Evolutionary conservation across 2,888 invertebrate genomes (phyloP), one percentile per base, ranked within the genome.

Genomic region (Lycaena phlaeas): DNA sequence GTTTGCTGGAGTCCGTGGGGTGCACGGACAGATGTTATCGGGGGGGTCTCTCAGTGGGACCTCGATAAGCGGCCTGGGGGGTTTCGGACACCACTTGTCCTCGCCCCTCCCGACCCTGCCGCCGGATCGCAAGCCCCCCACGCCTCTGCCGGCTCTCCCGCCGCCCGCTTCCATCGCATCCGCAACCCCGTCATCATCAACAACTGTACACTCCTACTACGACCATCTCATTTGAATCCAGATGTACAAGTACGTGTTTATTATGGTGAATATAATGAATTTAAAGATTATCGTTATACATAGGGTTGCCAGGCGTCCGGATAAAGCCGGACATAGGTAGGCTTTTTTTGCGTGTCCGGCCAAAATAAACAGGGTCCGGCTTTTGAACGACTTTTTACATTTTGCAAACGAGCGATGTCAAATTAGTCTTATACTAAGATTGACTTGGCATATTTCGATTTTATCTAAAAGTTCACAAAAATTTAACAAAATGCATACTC

Each of bases 71-170:
- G 67, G 76, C 0, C 57, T 79, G 29, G 71, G 77, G 1, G 65
- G 75, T 27, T 79, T 78, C 51, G 70, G 70, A 2, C 56, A 54
- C 29, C 54, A 54, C 4, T 55, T 81, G 36, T 51, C 85, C 1
- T 67, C 86, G 4, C 64, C 86, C 31, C 76, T 76, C 27, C 61
- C 76, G 0, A 47, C 78, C 3, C 56, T 85, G 42, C 85, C 86
- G 7, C 85, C 87, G n/a, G 88, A 88, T 52, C 77, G 87, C 54
- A 88, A 88, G 62, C 86, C 87, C 2, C 77, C 87, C n/a, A 85
- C 87, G 15, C 85, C 87, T 7, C 61, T 87, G 39, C 82, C 88
- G 0, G 77, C 85, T 7, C 71, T 87, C 27, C 78, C 86, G 0
- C 71, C 86, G 0, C 71, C 86, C 1, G 54, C 63, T 4, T 48